A percentile compares a stretch with the other conserved stretches of the same genome.
Evolutionary conservation across 1,140 invertebrate genomes (phyloP).

Genomic region (Alviniconcha marisindica): DNA sequence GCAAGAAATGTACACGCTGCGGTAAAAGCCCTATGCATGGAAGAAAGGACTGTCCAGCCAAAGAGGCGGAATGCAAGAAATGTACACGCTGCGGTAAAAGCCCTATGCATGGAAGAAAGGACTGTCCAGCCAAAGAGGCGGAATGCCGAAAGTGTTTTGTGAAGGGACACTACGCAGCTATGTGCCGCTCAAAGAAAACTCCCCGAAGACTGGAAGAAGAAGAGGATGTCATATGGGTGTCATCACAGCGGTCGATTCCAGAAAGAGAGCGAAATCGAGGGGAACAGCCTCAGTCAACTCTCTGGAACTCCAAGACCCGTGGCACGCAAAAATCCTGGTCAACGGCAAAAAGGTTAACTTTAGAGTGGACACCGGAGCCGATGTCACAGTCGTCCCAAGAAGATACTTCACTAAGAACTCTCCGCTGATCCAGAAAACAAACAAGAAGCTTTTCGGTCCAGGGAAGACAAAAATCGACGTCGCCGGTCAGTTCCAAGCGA

Average conservation of each 20-base stretch:
- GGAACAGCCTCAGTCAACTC: not conserved
- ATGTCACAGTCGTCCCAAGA: not conserved
- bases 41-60: not conserved
- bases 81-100: too few species aligned
- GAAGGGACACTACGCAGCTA: not conserved
- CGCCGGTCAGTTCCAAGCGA: not conserved
- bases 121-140: too few species aligned
- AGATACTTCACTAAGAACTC: not conserved
- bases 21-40: not conserved
- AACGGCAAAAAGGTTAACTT: not conserved
- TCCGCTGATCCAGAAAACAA: not conserved
- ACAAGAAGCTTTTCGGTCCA: slow-evolving; percentile 4
- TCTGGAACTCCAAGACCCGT: not conserved
- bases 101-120: too few species aligned
- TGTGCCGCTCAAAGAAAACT: not conserved
- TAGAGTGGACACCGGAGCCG: not conserved
- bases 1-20: not conserved
- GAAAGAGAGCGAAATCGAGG: not conserved
- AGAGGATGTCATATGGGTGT: not conserved
- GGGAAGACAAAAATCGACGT: not conserved
- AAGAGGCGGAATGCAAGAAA: not conserved
- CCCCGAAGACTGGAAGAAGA: not conserved
- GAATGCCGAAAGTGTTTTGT: not conserved
- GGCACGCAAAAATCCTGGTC: not conserved
- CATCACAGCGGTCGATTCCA: not conserved